Conservation (phyloP, 2,797 vertebrate genomes). For the Myotis planiceps region DNA sequence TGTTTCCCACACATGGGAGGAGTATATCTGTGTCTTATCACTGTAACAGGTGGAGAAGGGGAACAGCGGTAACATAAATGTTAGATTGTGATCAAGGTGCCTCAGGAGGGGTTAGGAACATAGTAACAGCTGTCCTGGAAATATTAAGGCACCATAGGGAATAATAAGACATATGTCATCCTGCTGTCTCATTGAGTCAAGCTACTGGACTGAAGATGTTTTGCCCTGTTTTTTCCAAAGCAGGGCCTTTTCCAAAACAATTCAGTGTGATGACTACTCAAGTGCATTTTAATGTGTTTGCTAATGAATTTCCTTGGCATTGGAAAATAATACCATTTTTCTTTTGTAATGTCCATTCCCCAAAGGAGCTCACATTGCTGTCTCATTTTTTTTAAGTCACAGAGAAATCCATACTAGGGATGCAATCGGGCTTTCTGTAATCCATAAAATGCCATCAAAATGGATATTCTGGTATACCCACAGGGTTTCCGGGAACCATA, state of each 20-base stretch:
- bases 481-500: not conserved
- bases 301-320: slow-evolving; percentile 37
- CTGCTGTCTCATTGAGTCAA: slow-evolving; percentile 45
- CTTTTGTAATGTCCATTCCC: not conserved
- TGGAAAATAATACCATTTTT: slow-evolving; percentile 49
- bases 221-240: slow-evolving; percentile 44
- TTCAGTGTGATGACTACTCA: not conserved
- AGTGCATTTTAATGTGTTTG: slow-evolving; percentile 53
- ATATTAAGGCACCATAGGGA: slow-evolving; percentile 15
- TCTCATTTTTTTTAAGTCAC: not conserved
- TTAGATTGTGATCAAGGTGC: slow-evolving; percentile 7
- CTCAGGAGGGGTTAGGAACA: not conserved
- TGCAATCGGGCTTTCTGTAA: not conserved
- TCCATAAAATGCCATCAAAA: not conserved
- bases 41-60: not conserved
- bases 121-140: slow-evolving; percentile 52
- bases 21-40: not conserved
- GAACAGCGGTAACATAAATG: not conserved
- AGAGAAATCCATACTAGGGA: not conserved
- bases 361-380: not conserved
- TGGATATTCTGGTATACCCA: not conserved
- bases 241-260: slow-evolving; percentile 48
- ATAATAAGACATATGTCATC: slow-evolving; percentile 51
- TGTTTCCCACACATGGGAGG: not conserved
- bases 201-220: not conserved